Conservation (phyloP, 2,888 invertebrate species). For the Elmis aenea region DNA sequence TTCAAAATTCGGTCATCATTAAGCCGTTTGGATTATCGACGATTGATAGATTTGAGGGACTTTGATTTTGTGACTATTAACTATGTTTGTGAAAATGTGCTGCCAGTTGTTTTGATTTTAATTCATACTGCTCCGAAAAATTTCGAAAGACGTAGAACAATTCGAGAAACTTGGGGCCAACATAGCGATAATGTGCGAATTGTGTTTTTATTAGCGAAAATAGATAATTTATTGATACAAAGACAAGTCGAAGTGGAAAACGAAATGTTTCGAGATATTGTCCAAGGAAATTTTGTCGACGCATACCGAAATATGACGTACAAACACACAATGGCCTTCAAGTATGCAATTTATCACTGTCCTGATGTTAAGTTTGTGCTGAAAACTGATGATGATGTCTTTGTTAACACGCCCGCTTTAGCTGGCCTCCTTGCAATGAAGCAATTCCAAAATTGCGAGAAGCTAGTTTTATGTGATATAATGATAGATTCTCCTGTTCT, state of each 20-base stretch:
- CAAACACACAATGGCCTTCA: slow-evolving; percentile 77
- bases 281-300: slow-evolving; percentile 74
- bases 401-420: slow-evolving; percentile 63
- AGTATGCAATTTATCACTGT: slow-evolving; percentile 71
- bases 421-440: slow-evolving; percentile 54
- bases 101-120: slow-evolving; percentile 52
- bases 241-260: slow-evolving; percentile 52
- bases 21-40: slow-evolving; percentile 39
- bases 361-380: slow-evolving; percentile 59
- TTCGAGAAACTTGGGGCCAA: slow-evolving; percentile 71
- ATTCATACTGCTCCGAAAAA: slow-evolving; percentile 67
- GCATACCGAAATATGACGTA: slow-evolving; percentile 78
- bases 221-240: slow-evolving; percentile 40
- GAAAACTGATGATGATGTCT: slow-evolving; percentile 75
- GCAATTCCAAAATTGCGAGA: slow-evolving; percentile 56
- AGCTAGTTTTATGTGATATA: slow-evolving; percentile 60
- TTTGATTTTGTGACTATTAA: slow-evolving; percentile 59
- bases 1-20: too few relatives aligned
- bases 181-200: slow-evolving; percentile 52
- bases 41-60: slow-evolving; percentile 55
- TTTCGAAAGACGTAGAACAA: slow-evolving; percentile 57
- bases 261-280: slow-evolving; percentile 57
- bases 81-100: slow-evolving; percentile 39
- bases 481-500: slow-evolving; percentile 49
- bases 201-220: slow-evolving; percentile 63